Percentiles rank a stretch among this genome's conserved stretches.
phyloP scores from a whole-genome alignment of 2,113 vertebrate genomes.

The Poeciliopsis occidentalis region DNA sequence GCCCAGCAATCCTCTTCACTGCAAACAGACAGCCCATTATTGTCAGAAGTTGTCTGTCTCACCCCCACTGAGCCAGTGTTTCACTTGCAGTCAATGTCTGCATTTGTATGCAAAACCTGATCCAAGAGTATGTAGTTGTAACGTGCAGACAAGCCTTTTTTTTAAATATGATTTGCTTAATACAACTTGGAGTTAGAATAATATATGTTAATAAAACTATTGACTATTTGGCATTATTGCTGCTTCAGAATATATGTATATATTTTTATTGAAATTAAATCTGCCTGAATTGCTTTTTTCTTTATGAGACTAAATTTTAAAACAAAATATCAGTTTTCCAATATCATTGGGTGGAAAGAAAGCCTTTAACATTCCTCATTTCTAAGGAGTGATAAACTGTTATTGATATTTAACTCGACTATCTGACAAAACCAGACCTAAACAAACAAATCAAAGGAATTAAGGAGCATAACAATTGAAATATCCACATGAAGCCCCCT shows the following conservation, averaged over 20 bases:
- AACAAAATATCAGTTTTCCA: background rate
- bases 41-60: constrained; percentile 43
- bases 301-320: background rate
- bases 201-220: background rate
- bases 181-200: background rate
- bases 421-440: background rate
- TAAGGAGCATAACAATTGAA: background rate
- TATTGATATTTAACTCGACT: background rate
- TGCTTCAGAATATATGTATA: background rate
- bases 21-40: constrained; percentile 60
- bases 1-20: constrained; percentile 38
- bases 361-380: background rate
- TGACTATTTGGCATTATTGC: background rate
- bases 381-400: background rate
- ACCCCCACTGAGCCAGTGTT: constrained; percentile 15
- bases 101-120: constrained; percentile 32
- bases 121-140: background rate
- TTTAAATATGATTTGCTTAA: background rate
- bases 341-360: background rate
- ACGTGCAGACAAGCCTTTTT: background rate
- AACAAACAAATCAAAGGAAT: background rate
- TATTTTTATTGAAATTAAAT: background rate
- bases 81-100: constrained; percentile 14
- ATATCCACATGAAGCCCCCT: no score
- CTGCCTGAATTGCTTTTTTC: background rate